Evolutionary conservation across 2,113 vertebrate species (phyloP), one percentile per base, ranked within the genome.

Genomic region (Theropithecus gelada): DNA sequence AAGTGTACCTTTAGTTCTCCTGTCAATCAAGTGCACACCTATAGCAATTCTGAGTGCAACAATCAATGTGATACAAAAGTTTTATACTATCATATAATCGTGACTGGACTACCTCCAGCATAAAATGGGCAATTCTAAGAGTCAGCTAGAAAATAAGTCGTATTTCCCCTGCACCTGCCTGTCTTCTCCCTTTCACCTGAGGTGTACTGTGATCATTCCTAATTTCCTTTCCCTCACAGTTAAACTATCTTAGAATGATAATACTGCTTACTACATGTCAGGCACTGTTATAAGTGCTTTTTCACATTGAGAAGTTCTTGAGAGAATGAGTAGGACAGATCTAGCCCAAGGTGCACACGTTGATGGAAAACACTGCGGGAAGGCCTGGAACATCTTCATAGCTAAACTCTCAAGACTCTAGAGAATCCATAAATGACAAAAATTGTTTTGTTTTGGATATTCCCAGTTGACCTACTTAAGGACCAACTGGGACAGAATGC

Each of bases 1-100:
- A 98, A 95, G 38, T n/a, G 0, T 40, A 7, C 38, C 93, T 98
- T 98, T 89, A 98, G 85, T 59, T 97, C 95, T 96, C 90, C 98
- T 98, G 93, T 79, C 96, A 97, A 88, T 5, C 80, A 52, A 16
- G 92, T 3, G 59, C 50, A 93, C 2, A 59, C 11, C 12, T 90
- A 23, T 45, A 20, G 57, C 81, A 66, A n/a, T 57, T 78, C 88
- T 68, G n/a, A 81, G 32, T 43, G 20, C 66, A 57, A 68, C 80
- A 25, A 85, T n/a, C 40, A 50, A 43, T 30, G 27, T 45, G 11
- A 27, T 43, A 2, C n/a, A 70, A 27, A 75, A 61, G 61, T 48
- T 23, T 25, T 5, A 64, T 45, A 23, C 32, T 55, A 5, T 23
- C 38, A 32, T 35, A 25, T 6, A 25, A 0, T 25, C 79, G 22